Percentiles rank a stretch among this genome's conserved stretches.
These are phyloP conservation scores for Heliconius sara DNA, from an alignment of 2,888 invertebrate species.

Conservation along the genomic window DNA sequence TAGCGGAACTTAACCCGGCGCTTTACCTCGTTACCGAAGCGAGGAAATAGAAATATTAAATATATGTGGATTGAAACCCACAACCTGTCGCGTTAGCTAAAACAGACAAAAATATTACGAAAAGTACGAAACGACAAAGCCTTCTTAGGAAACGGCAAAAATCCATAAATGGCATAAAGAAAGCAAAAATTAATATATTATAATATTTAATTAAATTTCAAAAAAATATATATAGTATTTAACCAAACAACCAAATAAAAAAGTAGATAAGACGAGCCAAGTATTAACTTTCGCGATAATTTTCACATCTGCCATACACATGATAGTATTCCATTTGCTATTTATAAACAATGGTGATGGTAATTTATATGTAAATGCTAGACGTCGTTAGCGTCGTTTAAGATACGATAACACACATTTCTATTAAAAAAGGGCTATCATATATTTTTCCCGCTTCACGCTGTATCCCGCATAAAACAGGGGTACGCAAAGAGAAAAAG, in stretches of 20 bases:
- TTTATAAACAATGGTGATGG: constrained; percentile 12
- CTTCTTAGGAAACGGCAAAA: too few species aligned
- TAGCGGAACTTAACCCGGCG: too few species aligned
- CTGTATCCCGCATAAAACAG: too few species aligned
- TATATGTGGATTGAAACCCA: too few species aligned
- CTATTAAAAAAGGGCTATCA: neutral
- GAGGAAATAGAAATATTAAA: too few species aligned
- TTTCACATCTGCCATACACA: constrained; percentile 15
- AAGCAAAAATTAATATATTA: neutral
- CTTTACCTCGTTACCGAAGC: too few species aligned
- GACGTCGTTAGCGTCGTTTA: neutral
- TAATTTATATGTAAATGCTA: constrained; percentile 13
- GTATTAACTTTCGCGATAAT: constrained; percentile 4
- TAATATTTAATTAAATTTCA: too few species aligned
- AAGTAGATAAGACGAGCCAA: neutral
- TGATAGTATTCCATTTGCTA: constrained; percentile 1
- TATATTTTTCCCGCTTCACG: neutral
- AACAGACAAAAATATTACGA: too few species aligned
- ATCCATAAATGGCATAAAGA: neutral
- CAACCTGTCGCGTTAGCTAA: too few species aligned
- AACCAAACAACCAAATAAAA: neutral
- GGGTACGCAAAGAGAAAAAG: too few species aligned
- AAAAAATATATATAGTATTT: neutral
- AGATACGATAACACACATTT: neutral
- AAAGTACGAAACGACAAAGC: neutral